Evolutionary conservation across 2,797 vertebrate genomes (phyloP).

Genomic region (Neostethus bicornis): DNA sequence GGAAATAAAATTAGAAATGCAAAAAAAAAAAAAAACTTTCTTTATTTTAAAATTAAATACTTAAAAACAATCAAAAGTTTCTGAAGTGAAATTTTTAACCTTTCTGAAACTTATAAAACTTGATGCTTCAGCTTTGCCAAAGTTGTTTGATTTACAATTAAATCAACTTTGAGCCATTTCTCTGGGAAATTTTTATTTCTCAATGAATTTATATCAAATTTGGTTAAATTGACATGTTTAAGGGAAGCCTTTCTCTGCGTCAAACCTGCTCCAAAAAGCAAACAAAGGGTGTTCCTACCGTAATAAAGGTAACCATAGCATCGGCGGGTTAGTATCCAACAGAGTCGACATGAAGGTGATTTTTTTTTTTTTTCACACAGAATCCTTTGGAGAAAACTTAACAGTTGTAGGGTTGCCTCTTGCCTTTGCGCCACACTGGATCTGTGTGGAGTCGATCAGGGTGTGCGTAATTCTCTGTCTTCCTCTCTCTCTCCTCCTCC

Average conservation of each 20-base stretch:
- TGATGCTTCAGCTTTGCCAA: neutral
- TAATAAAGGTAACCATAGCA: slow-evolving; percentile 89
- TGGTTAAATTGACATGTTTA: neutral
- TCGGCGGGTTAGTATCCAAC: slow-evolving; percentile 82
- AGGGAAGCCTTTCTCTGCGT: slow-evolving; percentile 12
- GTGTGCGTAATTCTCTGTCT: slow-evolving; percentile 63
- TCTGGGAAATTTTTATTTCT: neutral
- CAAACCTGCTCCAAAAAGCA: neutral
- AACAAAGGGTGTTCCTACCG: slow-evolving; percentile 73
- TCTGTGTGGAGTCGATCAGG: slow-evolving; percentile 67
- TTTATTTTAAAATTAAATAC: slow-evolving; percentile 2
- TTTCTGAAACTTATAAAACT: slow-evolving; percentile 29
- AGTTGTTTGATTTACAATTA: neutral
- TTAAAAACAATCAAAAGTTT: neutral
- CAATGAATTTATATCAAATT: neutral
- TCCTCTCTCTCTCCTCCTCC: slow-evolving; percentile 23
- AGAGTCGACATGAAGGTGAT: slow-evolving; percentile 85
- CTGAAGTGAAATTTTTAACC: neutral
- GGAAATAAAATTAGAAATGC: neutral
- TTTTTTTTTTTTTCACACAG: slow-evolving; percentile 71
- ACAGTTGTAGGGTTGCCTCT: slow-evolving; percentile 63
- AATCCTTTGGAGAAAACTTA: slow-evolving; percentile 77
- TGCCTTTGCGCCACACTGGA: slow-evolving; percentile 65
- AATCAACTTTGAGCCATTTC: neutral
- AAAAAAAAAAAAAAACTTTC: neutral